These are phyloP conservation scores for Bolinopsis microptera DNA, from an alignment of 37 sponge, comb jelly and placozoan species.

Conservation along the genomic window DNA sequence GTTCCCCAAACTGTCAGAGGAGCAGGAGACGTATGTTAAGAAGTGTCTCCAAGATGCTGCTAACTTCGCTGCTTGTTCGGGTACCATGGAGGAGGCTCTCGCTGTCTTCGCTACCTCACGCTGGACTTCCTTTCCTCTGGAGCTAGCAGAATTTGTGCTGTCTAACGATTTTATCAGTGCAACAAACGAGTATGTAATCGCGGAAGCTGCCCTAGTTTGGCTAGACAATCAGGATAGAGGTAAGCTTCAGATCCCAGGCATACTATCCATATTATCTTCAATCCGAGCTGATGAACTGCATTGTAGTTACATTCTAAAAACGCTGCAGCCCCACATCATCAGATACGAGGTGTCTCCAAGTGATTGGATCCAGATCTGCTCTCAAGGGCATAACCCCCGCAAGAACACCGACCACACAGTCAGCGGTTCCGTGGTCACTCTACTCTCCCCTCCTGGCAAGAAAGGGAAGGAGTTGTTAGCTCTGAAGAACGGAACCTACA, in stretches of 20 bases:
- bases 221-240: not conserved
- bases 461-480: not conserved
- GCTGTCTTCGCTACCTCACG: not conserved
- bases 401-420: not conserved
- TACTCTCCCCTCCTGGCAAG: not conserved
- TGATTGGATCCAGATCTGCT: not conserved
- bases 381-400: not conserved
- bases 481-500: not conserved
- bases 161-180: not conserved
- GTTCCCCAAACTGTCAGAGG: not conserved
- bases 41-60: conserved; percentile 19
- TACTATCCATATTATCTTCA: not conserved
- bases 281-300: conserved; percentile 6
- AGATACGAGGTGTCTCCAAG: not conserved
- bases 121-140: not conserved
- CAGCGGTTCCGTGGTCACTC: not conserved
- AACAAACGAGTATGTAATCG: not conserved
- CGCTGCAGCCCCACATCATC: not conserved
- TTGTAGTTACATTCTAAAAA: not conserved
- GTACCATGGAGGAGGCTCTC: not conserved
- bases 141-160: not conserved
- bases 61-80: not conserved
- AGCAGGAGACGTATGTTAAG: not conserved
- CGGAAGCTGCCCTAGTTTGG: not conserved
- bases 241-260: not conserved